These are phyloP conservation scores for Ellobium chinense DNA, from an alignment of 2,888 invertebrate genomes.

Conservation along the genomic window DNA sequence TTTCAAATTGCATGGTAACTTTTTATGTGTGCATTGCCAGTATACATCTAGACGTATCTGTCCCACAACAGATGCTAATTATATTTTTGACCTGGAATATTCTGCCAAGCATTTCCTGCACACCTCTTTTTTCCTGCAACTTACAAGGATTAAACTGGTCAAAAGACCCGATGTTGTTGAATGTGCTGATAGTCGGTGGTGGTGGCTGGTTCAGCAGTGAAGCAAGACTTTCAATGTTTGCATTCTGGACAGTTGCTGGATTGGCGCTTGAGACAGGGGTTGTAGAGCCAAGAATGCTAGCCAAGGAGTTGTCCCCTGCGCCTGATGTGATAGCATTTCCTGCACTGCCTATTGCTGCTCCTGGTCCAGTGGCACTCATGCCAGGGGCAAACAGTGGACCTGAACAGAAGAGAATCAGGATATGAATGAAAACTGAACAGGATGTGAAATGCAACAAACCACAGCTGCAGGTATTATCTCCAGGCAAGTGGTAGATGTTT, in stretches of 20 bases:
- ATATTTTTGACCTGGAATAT: too few species aligned
- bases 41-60: too few species aligned
- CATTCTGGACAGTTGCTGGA: conserved; percentile 51
- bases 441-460: too few species aligned
- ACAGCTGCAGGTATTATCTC: too few species aligned
- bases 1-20: too few species aligned
- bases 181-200: conserved; percentile 33
- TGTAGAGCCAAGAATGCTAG: conserved; percentile 23
- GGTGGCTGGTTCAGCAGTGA: conserved; percentile 59
- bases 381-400: conserved; percentile 47
- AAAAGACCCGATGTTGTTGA: conserved; percentile 28
- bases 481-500: too few species aligned
- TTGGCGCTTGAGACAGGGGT: conserved; percentile 22
- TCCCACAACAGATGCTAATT: too few species aligned
- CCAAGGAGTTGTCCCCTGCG: conserved; percentile 40
- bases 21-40: too few species aligned
- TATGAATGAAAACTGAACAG: too few species aligned
- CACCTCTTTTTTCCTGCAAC: too few species aligned
- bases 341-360: background rate
- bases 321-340: conserved; percentile 37
- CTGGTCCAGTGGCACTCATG: conserved; percentile 31
- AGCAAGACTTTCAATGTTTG: conserved; percentile 67
- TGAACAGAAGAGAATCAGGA: background rate
- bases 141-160: conserved; percentile 46
- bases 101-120: too few species aligned